Evolutionary conservation across 2,888 invertebrate genomes (phyloP).

Genomic region (Drosophila mulleri): DNA sequence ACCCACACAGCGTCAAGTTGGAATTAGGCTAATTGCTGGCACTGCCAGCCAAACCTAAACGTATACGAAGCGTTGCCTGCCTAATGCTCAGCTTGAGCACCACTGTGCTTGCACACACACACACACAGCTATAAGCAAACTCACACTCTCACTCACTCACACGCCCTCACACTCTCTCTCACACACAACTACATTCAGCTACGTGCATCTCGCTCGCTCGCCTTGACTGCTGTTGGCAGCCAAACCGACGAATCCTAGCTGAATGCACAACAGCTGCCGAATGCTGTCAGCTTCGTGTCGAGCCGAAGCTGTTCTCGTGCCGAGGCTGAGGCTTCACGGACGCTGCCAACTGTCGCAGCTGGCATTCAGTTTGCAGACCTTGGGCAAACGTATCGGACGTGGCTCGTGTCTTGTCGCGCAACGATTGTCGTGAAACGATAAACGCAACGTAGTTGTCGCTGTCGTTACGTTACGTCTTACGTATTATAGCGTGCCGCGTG

Average conservation of each 20-base stretch:
- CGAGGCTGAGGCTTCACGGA: constrained; percentile 14
- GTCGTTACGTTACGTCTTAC: constrained; percentile 68
- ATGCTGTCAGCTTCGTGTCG: constrained; percentile 31
- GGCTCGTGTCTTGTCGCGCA: constrained; percentile 27
- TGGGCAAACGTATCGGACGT: constrained; percentile 82
- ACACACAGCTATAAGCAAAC: constrained; percentile 9
- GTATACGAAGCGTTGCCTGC: constrained; percentile 45
- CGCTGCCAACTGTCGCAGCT: constrained; percentile 16
- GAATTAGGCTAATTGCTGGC: constrained; percentile 72
- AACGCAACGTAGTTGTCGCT: constrained; percentile 23
- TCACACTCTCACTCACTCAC: constrained; percentile 15
- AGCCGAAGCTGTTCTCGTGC: constrained; percentile 17
- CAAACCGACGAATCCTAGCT: constrained; percentile 78
- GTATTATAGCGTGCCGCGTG: constrained; percentile 39
- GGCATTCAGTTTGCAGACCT: constrained; percentile 80
- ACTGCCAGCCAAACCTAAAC: constrained; percentile 32
- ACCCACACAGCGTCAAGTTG: constrained; percentile 60
- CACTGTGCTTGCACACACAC: constrained; percentile 4
- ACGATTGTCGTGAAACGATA: constrained; percentile 6
- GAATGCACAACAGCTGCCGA: constrained; percentile 53
- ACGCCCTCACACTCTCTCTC: constrained; percentile 5
- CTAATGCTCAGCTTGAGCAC: constrained; percentile 37
- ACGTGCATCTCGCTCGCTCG: constrained; percentile 62
- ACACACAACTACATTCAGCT: constrained; percentile 50
- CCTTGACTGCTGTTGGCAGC: constrained; percentile 33